Conservation (phyloP, 2,888 invertebrate genomes). For the Atrina japonica region DNA sequence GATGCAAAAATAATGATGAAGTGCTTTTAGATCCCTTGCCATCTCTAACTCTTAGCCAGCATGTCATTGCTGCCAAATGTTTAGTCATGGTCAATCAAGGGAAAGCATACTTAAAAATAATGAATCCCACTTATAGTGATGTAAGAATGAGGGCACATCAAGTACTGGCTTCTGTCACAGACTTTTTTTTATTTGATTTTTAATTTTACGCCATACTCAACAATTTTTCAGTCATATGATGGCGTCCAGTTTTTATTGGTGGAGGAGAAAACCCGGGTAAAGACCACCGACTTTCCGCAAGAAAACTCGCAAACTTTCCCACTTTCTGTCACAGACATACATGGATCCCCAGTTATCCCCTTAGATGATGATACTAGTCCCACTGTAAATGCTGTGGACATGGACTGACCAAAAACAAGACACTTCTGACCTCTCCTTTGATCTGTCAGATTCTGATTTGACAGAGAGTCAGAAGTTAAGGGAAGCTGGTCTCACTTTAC, state of each 20-base stretch:
- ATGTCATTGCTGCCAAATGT: slow-evolving; percentile 15
- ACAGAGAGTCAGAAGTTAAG: slow-evolving; percentile 7
- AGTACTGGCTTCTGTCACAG: slow-evolving; percentile 18
- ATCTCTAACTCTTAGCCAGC: too few relatives aligned
- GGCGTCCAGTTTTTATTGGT: too few relatives aligned
- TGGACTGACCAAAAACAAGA: neutral
- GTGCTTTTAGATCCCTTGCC: slow-evolving; percentile 27
- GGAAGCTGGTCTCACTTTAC: neutral
- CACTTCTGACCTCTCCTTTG: slow-evolving; percentile 1
- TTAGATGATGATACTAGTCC: too few relatives aligned
- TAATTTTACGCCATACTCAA: too few relatives aligned
- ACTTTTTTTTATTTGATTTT: too few relatives aligned
- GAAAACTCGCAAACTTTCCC: too few relatives aligned
- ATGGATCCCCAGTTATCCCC: neutral
- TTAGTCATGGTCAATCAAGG: slow-evolving; percentile 9
- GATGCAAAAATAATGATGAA: neutral
- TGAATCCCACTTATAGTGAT: slow-evolving; percentile 13
- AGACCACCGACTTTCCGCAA: too few relatives aligned
- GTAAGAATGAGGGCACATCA: neutral
- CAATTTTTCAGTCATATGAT: too few relatives aligned
- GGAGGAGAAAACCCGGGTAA: too few relatives aligned
- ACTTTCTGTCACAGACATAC: too few relatives aligned
- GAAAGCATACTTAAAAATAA: slow-evolving; percentile 5
- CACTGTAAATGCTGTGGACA: too few relatives aligned
- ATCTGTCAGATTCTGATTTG: too few relatives aligned